Evolutionary conservation across 2,888 invertebrate species (phyloP).

Genomic region (Drosophila melanosoma): DNA sequence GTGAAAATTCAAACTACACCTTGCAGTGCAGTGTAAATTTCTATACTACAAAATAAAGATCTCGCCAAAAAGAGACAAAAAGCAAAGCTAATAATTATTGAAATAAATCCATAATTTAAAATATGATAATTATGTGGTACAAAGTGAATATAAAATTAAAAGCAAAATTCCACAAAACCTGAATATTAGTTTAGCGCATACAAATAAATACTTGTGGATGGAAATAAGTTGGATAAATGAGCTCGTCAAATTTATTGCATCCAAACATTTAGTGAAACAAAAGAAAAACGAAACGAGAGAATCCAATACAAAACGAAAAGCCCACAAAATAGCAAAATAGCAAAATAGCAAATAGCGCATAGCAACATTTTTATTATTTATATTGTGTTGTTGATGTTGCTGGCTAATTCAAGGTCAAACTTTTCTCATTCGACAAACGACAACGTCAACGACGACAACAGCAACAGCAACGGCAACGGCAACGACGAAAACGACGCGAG

Average conservation of each 20-base stretch:
- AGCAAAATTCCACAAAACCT: constrained; percentile 37
- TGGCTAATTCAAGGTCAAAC: constrained; percentile 84
- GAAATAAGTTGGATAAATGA: constrained; percentile 16
- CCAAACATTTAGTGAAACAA: constrained; percentile 18
- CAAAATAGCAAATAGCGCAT: constrained; percentile 68
- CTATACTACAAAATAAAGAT: not conserved
- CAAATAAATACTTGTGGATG: constrained; percentile 16
- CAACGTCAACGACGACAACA: constrained; percentile 35
- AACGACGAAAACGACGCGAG: constrained; percentile 49
- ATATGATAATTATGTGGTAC: constrained; percentile 27
- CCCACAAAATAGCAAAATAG: constrained; percentile 13
- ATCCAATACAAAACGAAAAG: constrained; percentile 5
- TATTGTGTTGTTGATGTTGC: constrained; percentile 7
- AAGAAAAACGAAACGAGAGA: not conserved
- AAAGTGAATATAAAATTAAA: constrained; percentile 30
- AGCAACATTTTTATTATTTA: constrained; percentile 53
- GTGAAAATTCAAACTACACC: constrained; percentile 32
- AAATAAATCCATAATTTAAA: constrained; percentile 15
- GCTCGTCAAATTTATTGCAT: constrained; percentile 26
- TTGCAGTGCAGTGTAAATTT: constrained; percentile 35
- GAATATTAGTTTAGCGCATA: constrained; percentile 35
- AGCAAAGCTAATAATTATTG: not conserved
- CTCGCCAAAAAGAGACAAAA: not conserved
- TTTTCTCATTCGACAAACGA: constrained; percentile 70
- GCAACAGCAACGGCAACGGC: constrained; percentile 40